Conservation (phyloP, 2,888 invertebrate genomes). For the Stegophylla sp. region DNA sequence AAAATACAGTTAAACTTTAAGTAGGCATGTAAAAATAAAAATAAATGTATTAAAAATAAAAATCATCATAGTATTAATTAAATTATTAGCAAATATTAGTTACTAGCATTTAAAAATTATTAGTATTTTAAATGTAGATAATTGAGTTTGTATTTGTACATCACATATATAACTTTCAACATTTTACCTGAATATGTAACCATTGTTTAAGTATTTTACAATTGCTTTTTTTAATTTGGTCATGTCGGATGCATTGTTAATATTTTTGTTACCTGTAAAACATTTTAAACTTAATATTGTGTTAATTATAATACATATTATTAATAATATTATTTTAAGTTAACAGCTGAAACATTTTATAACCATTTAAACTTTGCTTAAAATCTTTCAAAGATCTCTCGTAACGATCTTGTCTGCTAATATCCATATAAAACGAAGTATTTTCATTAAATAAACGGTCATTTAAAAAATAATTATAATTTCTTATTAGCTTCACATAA, state of each 20-base stretch:
- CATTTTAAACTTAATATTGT: background rate
- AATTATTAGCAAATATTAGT: no score
- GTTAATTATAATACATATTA: background rate
- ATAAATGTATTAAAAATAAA: no score
- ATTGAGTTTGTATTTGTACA: no score
- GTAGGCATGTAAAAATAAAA: no score
- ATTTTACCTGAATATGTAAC: constrained; percentile 72
- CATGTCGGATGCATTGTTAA: constrained; percentile 49
- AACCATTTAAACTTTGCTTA: constrained; percentile 47
- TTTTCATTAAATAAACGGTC: constrained; percentile 23
- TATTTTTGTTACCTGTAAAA: constrained; percentile 17
- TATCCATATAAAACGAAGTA: constrained; percentile 24
- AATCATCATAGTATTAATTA: no score
- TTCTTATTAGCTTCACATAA: constrained; percentile 50
- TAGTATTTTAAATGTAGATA: no score
- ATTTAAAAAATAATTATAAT: constrained; percentile 47
- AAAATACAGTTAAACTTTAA: no score
- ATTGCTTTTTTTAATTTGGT: constrained; percentile 65
- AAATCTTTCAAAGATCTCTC: constrained; percentile 58
- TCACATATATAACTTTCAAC: no score
- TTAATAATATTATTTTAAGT: background rate
- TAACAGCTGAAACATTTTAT: background rate
- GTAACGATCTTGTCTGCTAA: constrained; percentile 53
- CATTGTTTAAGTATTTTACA: constrained; percentile 71
- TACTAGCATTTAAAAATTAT: no score